These are phyloP conservation scores for Dromiciops gliroides DNA, from an alignment of 2,113 vertebrate genomes.

Conservation along the genomic window DNA sequence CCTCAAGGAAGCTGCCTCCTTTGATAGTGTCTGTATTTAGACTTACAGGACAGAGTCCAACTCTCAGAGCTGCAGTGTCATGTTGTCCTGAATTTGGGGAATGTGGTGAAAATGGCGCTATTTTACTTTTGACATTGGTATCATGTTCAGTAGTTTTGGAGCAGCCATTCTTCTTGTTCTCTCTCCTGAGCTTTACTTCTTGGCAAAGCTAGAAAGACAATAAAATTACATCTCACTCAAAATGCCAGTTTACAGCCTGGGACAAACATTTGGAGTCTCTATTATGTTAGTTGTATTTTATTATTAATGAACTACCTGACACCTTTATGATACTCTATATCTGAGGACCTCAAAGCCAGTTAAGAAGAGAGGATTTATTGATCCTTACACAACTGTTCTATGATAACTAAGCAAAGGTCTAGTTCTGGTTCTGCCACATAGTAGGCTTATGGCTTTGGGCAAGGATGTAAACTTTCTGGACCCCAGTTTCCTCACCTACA, in stretches of 20 bases:
- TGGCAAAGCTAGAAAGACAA: conserved; percentile 90
- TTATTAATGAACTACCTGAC: not conserved
- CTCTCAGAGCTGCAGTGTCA: conserved; percentile 78
- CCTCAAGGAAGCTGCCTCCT: conserved; percentile 58
- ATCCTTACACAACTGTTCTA: not conserved
- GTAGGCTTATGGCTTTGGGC: not conserved
- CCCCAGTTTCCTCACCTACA: not conserved
- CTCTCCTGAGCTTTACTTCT: conserved; percentile 92
- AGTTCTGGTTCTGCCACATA: not conserved
- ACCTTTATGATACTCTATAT: not conserved
- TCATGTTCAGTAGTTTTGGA: conserved; percentile 75
- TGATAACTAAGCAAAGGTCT: not conserved
- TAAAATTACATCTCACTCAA: conserved; percentile 32
- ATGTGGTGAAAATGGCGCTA: conserved; percentile 80
- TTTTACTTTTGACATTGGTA: conserved; percentile 77
- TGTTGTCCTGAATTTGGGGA: conserved; percentile 81
- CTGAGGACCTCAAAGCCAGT: not conserved
- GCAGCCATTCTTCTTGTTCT: conserved; percentile 78
- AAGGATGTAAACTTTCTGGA: not conserved
- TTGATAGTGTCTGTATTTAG: conserved; percentile 56
- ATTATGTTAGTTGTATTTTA: not conserved
- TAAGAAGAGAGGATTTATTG: not conserved
- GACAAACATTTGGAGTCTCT: conserved; percentile 25
- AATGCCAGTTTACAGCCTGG: conserved; percentile 12
- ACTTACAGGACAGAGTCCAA: conserved; percentile 77